phyloP scores from a whole-genome alignment of 2,888 invertebrate genomes.

The Rotaria socialis region DNA sequence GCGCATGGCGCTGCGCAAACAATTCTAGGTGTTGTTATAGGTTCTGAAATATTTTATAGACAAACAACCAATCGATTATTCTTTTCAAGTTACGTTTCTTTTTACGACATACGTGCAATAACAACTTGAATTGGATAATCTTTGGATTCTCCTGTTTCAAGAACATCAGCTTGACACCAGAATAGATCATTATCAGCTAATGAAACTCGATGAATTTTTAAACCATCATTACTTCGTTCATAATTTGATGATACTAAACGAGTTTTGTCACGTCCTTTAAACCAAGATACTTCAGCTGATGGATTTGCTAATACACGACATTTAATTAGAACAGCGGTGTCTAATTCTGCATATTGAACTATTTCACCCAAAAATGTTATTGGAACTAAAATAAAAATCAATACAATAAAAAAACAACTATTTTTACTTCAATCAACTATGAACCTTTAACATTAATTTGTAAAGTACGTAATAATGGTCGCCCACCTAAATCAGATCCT shows the following conservation, averaged over 20 bases:
- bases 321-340: background rate
- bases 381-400: background rate
- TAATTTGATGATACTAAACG: background rate
- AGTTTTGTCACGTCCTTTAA: conserved; percentile 31
- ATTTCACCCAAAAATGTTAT: conserved; percentile 29
- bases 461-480: background rate
- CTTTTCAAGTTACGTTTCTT: too few species aligned
- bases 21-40: background rate
- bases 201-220: conserved; percentile 16
- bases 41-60: background rate
- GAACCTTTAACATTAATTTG: conserved; percentile 27
- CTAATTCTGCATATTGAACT: conserved; percentile 9
- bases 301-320: conserved; percentile 26
- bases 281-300: conserved; percentile 1
- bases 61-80: background rate
- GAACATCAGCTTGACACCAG: conserved; percentile 34
- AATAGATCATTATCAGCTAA: conserved; percentile 34
- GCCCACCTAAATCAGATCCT: conserved; percentile 10
- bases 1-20: conserved; percentile 10
- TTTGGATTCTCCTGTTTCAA: conserved; percentile 34
- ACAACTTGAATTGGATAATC: conserved; percentile 27
- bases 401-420: too few species aligned
- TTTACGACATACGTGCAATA: background rate
- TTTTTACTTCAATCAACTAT: background rate
- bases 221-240: conserved; percentile 32